Evolutionary conservation across 2,797 vertebrate species (phyloP).

Genomic region (Acanthurus leucopareius): DNA sequence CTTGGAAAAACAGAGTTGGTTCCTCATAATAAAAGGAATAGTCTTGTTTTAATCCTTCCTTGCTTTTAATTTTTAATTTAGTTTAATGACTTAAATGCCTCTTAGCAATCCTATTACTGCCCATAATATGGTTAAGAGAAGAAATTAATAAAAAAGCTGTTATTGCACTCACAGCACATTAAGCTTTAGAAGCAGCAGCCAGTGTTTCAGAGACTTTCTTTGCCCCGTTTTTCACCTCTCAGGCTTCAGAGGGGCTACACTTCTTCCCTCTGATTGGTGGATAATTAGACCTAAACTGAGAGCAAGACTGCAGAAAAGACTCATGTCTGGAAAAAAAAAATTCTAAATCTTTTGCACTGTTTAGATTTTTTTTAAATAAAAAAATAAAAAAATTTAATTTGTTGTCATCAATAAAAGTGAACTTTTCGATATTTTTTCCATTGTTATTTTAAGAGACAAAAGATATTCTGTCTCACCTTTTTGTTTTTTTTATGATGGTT

Average conservation of each 20-base stretch:
- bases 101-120: background rate
- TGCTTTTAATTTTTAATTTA: background rate
- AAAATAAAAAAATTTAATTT: background rate
- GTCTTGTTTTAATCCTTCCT: background rate
- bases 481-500: background rate
- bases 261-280: background rate
- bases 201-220: background rate
- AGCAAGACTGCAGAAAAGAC: background rate
- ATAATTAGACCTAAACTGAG: background rate
- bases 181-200: background rate
- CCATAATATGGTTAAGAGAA: background rate
- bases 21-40: background rate
- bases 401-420: too few species aligned
- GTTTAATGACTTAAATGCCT: background rate
- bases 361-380: too few species aligned
- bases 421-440: background rate
- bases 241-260: background rate
- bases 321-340: background rate
- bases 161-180: background rate
- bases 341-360: background rate
- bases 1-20: background rate
- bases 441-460: slow-evolving; percentile 4
- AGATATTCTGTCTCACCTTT: background rate
- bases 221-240: background rate
- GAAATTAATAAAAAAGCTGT: background rate